Evolutionary conservation across 2,888 invertebrate species (phyloP), one percentile per base, ranked within the genome.

Genomic region (Scaptomyza caliginosa): DNA sequence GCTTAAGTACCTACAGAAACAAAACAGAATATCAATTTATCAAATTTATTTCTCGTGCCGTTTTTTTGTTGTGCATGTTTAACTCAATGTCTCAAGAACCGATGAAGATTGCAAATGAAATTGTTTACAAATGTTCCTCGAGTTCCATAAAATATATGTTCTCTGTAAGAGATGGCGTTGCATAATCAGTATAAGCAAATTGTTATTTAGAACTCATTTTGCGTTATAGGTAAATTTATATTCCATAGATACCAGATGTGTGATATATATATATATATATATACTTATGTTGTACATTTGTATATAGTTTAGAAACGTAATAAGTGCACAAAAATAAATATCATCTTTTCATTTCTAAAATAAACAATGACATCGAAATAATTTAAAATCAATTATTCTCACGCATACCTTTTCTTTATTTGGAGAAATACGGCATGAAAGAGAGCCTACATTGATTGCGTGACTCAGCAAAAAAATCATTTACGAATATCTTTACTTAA

Each of bases 351-450:
- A 86, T 84, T 86, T 80, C 63, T 84, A 54, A 72, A 77, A 67
- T 63, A 86, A 83, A 83, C 82, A 83, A 84, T 83, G 82, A 83
- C 82, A 77, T 49, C 60, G 66, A 76, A 71, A 84, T 81, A 77
- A 84, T 84, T 67, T 65, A 64, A 80, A 84, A 84, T 86, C 81
- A 84, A 80, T 82, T 81, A 79, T 86, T 83, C 83, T 69, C 59
- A 72, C 72, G 68, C 72, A 77, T 60, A 62, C 72, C 86, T 79
- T 72, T 73, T 79, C 57, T 50, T 52, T 64, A 58, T 77, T 67
- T 42, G 74, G 56, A 67, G 64, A 77, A 67, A 76, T 64, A 74
- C 56, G 43, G 48, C 52, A 60, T 55, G 65, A 73, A 72, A 67
- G 71, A 80, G 71, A 70, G 68, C 62, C 54, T 67, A 70, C 77